Percentiles rank a stretch among this genome's conserved stretches.
Evolutionary conservation across 2,113 vertebrate species (phyloP).

Genomic region (Thamnaconus septentrionalis): DNA sequence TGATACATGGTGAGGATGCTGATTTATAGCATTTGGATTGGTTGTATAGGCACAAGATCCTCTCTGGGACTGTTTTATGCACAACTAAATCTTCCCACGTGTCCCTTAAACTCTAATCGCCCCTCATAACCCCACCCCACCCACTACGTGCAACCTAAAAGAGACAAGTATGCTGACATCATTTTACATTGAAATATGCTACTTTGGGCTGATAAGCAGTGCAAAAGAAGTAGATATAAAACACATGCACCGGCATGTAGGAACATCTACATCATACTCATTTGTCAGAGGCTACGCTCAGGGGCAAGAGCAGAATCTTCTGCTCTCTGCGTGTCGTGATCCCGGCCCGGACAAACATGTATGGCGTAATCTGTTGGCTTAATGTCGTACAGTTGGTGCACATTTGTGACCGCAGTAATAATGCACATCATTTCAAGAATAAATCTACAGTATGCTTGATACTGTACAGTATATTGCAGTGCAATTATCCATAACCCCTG

Average conservation of each 20-base stretch:
- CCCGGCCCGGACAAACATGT: constrained; percentile 80
- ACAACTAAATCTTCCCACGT: constrained; percentile 29
- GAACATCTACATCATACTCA: constrained; percentile 78
- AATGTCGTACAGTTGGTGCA: constrained; percentile 78
- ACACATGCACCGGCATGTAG: constrained; percentile 75
- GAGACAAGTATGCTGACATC: constrained; percentile 56
- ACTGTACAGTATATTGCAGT: constrained; percentile 71
- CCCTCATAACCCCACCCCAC: background rate
- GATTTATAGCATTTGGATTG: constrained; percentile 55
- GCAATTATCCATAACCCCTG: constrained; percentile 90
- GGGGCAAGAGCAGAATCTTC: constrained; percentile 76
- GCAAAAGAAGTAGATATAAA: constrained; percentile 63
- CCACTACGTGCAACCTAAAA: constrained; percentile 20
- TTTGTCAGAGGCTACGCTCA: constrained; percentile 72
- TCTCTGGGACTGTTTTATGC: constrained; percentile 45
- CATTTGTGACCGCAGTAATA: constrained; percentile 80
- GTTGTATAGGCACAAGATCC: constrained; percentile 69
- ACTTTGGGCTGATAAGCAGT: constrained; percentile 72
- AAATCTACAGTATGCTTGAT: constrained; percentile 84
- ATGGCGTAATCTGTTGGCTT: constrained; percentile 86
- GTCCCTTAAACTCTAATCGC: background rate
- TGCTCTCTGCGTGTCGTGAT: constrained; percentile 69
- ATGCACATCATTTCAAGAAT: constrained; percentile 81
- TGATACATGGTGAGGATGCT: constrained; percentile 38
- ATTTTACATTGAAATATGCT: constrained; percentile 60